These are phyloP conservation scores for Hemicrepidius hirtus DNA, from an alignment of 2,888 invertebrate species.

Conservation along the genomic window DNA sequence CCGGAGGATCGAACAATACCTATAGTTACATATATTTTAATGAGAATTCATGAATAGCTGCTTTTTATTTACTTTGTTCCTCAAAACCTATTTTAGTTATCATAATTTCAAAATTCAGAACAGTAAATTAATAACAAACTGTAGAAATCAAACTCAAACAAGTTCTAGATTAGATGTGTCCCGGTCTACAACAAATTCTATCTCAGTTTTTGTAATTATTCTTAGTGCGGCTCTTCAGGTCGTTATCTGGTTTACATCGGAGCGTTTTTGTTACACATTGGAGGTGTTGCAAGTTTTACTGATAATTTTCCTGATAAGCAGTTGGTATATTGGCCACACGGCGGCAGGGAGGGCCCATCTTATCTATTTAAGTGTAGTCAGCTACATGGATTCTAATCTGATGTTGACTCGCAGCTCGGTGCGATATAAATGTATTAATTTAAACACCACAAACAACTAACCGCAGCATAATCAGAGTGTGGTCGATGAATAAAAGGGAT, in stretches of 20 bases:
- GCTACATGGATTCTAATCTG: constrained; percentile 48
- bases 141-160: background rate
- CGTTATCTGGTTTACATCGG: constrained; percentile 36
- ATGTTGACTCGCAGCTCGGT: constrained; percentile 43
- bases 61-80: too few species aligned
- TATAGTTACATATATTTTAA: too few species aligned
- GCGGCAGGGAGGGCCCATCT: constrained; percentile 48
- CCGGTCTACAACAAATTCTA: constrained; percentile 36
- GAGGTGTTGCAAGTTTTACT: constrained; percentile 45
- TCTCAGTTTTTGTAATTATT: constrained; percentile 37
- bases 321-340: constrained; percentile 40
- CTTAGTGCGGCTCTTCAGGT: constrained; percentile 23
- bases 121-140: too few species aligned
- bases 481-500: constrained; percentile 44
- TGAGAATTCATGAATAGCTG: too few species aligned
- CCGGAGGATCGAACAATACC: too few species aligned
- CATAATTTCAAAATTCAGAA: too few species aligned
- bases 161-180: constrained; percentile 9
- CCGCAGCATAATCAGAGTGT: constrained; percentile 43
- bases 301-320: constrained; percentile 50
- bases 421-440: constrained; percentile 48
- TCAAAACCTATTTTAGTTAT: too few species aligned
- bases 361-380: constrained; percentile 50
- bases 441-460: constrained; percentile 45
- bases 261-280: constrained; percentile 39